Percentiles rank a stretch among this genome's conserved stretches.
Conservation (phyloP, 2,888 invertebrate species). For the Epirrita christyi region DNA sequence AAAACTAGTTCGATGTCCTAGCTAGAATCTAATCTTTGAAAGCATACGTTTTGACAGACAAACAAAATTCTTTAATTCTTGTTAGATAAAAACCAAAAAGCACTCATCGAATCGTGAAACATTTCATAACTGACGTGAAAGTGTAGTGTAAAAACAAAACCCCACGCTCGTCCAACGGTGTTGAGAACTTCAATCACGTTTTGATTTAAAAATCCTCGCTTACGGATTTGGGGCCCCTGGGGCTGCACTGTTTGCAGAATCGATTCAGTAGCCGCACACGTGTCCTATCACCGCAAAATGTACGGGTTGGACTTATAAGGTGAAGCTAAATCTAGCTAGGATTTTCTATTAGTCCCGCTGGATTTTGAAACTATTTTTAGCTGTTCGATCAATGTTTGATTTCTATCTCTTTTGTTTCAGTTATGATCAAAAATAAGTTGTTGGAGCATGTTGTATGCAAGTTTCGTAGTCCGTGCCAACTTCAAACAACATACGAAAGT, state of each 20-base stretch:
- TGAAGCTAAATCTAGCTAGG: slow-evolving; percentile 10
- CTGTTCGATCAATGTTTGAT: background rate
- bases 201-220: slow-evolving; percentile 30
- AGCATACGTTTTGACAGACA: no score
- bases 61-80: no score
- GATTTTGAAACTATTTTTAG: slow-evolving; percentile 14
- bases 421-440: no score
- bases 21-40: no score
- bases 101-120: background rate
- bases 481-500: slow-evolving; percentile 5
- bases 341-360: slow-evolving; percentile 15
- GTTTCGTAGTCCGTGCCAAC: slow-evolving; percentile 7
- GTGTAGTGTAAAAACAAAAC: slow-evolving; percentile 8
- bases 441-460: no score
- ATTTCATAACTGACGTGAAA: slow-evolving; percentile 6
- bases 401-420: background rate
- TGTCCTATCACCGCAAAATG: slow-evolving; percentile 27
- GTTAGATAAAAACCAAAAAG: no score
- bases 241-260: slow-evolving; percentile 34
- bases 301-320: slow-evolving; percentile 16
- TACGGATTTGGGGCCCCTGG: slow-evolving; percentile 19
- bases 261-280: slow-evolving; percentile 27
- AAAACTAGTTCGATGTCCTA: no score
- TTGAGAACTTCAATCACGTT: slow-evolving; percentile 30
- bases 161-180: slow-evolving; percentile 4